Conservation (phyloP, 2,888 invertebrate species). For the Lepidocyrtoides sp. region DNA sequence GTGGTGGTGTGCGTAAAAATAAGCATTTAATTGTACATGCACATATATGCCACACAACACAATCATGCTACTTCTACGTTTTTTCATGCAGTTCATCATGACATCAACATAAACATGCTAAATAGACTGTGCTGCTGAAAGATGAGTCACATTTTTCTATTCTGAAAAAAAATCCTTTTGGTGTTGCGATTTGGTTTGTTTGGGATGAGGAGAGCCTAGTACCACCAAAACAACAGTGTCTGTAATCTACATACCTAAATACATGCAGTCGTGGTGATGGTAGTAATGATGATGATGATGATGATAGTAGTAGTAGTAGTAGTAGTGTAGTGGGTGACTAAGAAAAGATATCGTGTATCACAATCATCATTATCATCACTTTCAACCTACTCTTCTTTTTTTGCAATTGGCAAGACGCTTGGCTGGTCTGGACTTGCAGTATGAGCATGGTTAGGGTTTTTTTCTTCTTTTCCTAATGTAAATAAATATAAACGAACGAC, state of each 20-base stretch:
- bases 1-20: background rate
- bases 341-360: conserved; percentile 28
- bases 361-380: background rate
- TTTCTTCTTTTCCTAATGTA: background rate
- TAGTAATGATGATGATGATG: no score
- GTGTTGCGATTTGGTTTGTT: background rate
- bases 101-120: conserved; percentile 55
- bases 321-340: conserved; percentile 38
- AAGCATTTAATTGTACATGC: background rate
- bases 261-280: no score
- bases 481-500: conserved; percentile 18
- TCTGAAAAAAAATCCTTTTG: conserved; percentile 14
- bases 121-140: no score
- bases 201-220: conserved; percentile 5
- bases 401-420: background rate
- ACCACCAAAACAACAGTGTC: no score
- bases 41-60: background rate
- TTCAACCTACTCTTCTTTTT: background rate
- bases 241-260: no score
- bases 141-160: conserved; percentile 44
- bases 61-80: no score
- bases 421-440: no score
- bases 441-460: background rate
- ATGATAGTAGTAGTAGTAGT: background rate
- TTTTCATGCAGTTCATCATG: conserved; percentile 43